Evolutionary conservation across 2,888 invertebrate genomes (phyloP), one percentile per base, ranked within the genome.

Genomic region (Dichetophora obliterata): DNA sequence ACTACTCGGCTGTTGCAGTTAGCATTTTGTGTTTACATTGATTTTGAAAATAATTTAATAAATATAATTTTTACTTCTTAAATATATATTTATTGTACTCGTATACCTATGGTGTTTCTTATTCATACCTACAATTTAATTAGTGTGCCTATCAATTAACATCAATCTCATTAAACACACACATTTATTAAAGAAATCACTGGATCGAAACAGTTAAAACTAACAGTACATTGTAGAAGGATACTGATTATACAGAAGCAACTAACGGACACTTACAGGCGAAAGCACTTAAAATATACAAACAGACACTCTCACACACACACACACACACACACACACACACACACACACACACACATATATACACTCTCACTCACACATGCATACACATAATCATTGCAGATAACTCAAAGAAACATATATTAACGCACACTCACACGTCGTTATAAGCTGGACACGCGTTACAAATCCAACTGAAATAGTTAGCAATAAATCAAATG

Each of bases 401-500:
- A 19, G 3, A 52, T 52, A 52, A 31, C 19, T 52, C 19, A 61
- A 65, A n/a, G n/a, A n/a, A n/a, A 14, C 1, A 24, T 61, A 16
- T 16, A 24, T 34, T 63, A 63, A 27, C 16, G 14, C 22, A 65
- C 54, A 65, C 27, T 34, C 31, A 70, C 43, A 48, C 68, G 74
- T 77, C 70, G 63, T 54, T 14, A 72, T 78, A 72, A 71, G 66
- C 31, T 59, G 72, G 61, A 75, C 61, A 72, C 70, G 75, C 75
- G 77, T 59, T 68, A 75, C 77, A 75, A 78, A 78, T 78, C 72
- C 66, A 59, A 63, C 16, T 72, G 24, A 72, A 76, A 66, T 66
- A 54, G 59, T 8, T 37, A 22, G 16, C 37, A 31, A 76, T 72
- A 76, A 72, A 76, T 76, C 72, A 72, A 24, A 65, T 52, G 52